Base-by-base conservation (phyloP, 2,888 invertebrate genomes). In the Drosophila limbata region DNA sequence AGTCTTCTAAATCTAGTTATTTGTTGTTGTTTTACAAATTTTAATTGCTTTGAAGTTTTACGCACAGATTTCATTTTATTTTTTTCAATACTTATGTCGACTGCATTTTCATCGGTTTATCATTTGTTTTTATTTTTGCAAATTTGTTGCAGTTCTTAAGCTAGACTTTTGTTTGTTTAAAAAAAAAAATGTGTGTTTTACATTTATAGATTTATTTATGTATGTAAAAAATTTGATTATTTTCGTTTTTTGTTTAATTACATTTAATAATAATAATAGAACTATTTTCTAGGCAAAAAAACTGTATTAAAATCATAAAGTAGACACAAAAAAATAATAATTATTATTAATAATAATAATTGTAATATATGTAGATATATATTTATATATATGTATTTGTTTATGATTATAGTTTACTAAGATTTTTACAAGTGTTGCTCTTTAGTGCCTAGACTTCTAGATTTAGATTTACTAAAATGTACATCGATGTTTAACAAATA, bases 191-290 rank as follows among this genome's bases (percentile, higher is more conserved):
- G 78, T 77, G 79, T 57, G 57, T 37, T 85, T 82, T 77, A 77
- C 81, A 85, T 78, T 79, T 82, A 85, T 72, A 39, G 65, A 78
- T 73, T 76, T 80, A 77, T 86, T 86, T 87, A 84, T 83, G 69
- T 84, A 87, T 77, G 84, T 84, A 84, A 87, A 84, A 87, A 84
- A 87, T 87, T 84, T 87, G 84, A 87, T 87, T 84, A 84, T 79
- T 86, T 78, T 77, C 73, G 69, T 64, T 56, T 79, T 69, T 13
- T 35, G 10, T 75, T 84, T 68, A 84, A 84, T 83, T 83, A 85
- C 77, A 83, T 84, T 86, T 83, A 75, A 73, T 81, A 75, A 73
- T 81, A 75, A 75, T 81, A 77, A 79, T 84, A 72, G 53, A 77
- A 79, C 77, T 84, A 81, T 81, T 80, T 56, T 72, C 88, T 85